Percentiles rank a stretch among this genome's conserved stretches.
Evolutionary conservation across 2,888 invertebrate species (phyloP).

Genomic region (Eristalis tenax): DNA sequence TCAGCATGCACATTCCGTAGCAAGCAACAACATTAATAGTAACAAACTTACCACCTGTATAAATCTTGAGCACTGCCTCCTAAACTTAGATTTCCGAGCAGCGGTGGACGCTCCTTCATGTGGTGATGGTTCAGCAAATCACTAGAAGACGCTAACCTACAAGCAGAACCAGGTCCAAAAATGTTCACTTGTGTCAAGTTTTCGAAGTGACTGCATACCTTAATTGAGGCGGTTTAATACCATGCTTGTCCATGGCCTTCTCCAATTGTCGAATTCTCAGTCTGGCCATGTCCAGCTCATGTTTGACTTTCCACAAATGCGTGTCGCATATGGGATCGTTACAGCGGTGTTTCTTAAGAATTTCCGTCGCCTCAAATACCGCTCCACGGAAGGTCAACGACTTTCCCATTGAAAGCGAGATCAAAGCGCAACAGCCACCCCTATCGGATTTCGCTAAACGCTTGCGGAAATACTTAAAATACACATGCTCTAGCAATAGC

Average conservation of each 20-base stretch:
- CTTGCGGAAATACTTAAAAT: slow-evolving; percentile 95
- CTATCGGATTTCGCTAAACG: slow-evolving; percentile 93
- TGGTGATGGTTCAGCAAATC: slow-evolving; percentile 83
- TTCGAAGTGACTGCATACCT: slow-evolving; percentile 79
- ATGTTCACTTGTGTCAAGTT: neutral
- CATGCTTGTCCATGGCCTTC: slow-evolving; percentile 91
- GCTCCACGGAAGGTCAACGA: slow-evolving; percentile 91
- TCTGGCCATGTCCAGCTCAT: slow-evolving; percentile 93
- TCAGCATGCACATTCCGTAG: slow-evolving; percentile 58
- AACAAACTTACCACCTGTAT: slow-evolving; percentile 81
- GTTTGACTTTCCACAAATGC: slow-evolving; percentile 94
- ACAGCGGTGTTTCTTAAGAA: slow-evolving; percentile 88
- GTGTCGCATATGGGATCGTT: slow-evolving; percentile 90
- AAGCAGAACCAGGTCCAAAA: slow-evolving; percentile 21
- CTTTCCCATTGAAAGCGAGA: slow-evolving; percentile 94
- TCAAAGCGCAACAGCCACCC: slow-evolving; percentile 95
- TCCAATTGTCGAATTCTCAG: slow-evolving; percentile 92
- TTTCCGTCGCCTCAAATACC: slow-evolving; percentile 89
- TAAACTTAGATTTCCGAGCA: slow-evolving; percentile 80
- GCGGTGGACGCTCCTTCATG: slow-evolving; percentile 83
- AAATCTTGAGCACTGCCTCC: slow-evolving; percentile 82
- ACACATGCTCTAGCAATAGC: slow-evolving; percentile 94
- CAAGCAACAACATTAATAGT: slow-evolving; percentile 62
- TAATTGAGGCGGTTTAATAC: slow-evolving; percentile 89
- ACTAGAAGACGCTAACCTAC: slow-evolving; percentile 84